Conservation (phyloP, 2,113 vertebrate genomes). For the Trogon surrucura region DNA sequence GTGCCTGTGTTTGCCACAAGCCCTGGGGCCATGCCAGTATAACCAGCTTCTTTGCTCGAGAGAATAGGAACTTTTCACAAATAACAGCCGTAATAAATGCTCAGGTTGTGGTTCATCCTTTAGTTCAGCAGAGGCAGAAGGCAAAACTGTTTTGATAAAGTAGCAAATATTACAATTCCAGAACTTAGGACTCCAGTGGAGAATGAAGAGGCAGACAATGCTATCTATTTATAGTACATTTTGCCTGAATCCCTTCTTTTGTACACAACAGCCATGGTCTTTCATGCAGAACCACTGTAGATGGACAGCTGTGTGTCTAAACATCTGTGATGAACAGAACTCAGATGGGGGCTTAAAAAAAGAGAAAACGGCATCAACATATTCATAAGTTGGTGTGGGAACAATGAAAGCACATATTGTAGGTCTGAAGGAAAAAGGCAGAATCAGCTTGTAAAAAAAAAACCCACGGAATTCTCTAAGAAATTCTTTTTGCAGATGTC, state of each 20-base stretch:
- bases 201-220: constrained; percentile 69
- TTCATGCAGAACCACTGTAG: constrained; percentile 75
- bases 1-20: not conserved
- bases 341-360: constrained; percentile 75
- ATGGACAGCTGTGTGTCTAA: constrained; percentile 79
- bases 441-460: constrained; percentile 72
- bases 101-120: constrained; percentile 54
- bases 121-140: constrained; percentile 32
- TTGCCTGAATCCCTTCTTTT: constrained; percentile 73
- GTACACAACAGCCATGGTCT: constrained; percentile 70
- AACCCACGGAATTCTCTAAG: not conserved
- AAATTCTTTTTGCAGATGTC: constrained; percentile 73
- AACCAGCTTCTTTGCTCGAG: not conserved
- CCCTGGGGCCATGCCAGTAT: not conserved
- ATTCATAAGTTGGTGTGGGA: constrained; percentile 76
- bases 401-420: constrained; percentile 77
- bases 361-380: constrained; percentile 75
- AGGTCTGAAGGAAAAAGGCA: constrained; percentile 76
- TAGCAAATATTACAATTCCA: constrained; percentile 70
- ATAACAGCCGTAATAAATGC: constrained; percentile 33
- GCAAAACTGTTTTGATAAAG: constrained; percentile 61
- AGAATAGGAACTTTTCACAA: constrained; percentile 6
- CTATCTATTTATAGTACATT: constrained; percentile 68
- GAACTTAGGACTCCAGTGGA: constrained; percentile 59
- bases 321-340: constrained; percentile 77